These are phyloP conservation scores for Benitochromis conjunctus DNA, from an alignment of 2,113 vertebrate species.

Conservation along the genomic window DNA sequence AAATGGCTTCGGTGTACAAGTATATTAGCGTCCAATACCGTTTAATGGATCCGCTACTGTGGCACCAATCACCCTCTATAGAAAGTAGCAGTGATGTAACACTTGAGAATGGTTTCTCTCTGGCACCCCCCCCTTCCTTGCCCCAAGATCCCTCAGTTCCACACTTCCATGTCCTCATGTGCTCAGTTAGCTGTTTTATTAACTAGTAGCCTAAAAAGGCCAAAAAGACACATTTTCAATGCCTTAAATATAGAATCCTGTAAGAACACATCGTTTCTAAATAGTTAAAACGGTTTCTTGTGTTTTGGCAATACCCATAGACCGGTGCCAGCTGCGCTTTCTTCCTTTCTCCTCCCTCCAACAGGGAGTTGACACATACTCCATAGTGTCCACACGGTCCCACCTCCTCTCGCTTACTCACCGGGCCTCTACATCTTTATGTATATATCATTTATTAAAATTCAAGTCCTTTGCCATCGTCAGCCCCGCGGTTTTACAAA, in stretches of 20 bases:
- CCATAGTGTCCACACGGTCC: background rate
- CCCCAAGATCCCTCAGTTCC: conserved; percentile 40
- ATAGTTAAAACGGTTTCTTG: background rate
- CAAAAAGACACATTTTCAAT: conserved; percentile 14
- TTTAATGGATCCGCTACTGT: background rate
- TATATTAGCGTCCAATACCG: background rate
- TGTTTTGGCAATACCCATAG: background rate
- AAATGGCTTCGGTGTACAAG: background rate
- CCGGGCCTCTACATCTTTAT: background rate
- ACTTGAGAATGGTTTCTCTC: conserved; percentile 35
- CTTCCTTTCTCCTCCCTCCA: background rate
- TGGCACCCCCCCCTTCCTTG: background rate
- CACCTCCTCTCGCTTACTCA: background rate
- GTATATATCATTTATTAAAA: background rate
- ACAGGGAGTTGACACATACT: background rate
- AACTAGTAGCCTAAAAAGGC: conserved; percentile 20
- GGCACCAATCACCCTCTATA: conserved; percentile 38
- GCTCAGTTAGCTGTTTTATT: conserved; percentile 47
- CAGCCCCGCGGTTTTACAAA: background rate
- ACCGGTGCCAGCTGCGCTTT: background rate
- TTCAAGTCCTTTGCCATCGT: background rate
- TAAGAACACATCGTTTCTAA: background rate
- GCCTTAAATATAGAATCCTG: background rate
- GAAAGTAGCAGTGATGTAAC: conserved; percentile 34
- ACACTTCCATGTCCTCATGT: conserved; percentile 35